Evolutionary conservation across 2,113 vertebrate genomes (phyloP).

Genomic region (Microtus richardsoni): DNA sequence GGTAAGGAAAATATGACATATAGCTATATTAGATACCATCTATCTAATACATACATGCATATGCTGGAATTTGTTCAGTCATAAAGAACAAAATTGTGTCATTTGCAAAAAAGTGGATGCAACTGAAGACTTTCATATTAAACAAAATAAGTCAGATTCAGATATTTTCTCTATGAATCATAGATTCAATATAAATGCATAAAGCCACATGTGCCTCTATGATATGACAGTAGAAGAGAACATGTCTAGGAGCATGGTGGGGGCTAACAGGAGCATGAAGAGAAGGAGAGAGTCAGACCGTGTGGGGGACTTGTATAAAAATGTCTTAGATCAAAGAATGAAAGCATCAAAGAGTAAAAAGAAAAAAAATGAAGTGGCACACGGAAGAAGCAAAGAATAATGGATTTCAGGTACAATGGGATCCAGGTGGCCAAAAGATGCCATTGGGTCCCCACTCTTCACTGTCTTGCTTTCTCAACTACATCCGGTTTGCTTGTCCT

Average conservation of each 20-base stretch:
- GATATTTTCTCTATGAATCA: not conserved
- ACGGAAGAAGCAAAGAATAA: not conserved
- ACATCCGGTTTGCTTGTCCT: not conserved
- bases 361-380: not conserved
- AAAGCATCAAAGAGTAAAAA: no score
- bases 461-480: not conserved
- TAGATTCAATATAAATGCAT: not conserved
- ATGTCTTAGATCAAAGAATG: not conserved
- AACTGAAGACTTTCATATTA: not conserved
- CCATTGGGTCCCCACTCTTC: not conserved
- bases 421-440: not conserved
- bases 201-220: not conserved
- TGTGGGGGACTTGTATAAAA: not conserved
- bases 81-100: not conserved
- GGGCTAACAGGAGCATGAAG: no score
- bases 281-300: not conserved
- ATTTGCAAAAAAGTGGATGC: not conserved
- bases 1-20: not conserved
- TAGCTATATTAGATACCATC: not conserved
- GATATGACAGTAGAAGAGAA: not conserved
- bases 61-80: not conserved
- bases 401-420: not conserved
- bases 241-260: not conserved
- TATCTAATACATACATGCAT: not conserved
- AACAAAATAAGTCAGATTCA: not conserved